phyloP scores from a whole-genome alignment of 2,113 vertebrate species.

The Bostrychus sinensis region DNA sequence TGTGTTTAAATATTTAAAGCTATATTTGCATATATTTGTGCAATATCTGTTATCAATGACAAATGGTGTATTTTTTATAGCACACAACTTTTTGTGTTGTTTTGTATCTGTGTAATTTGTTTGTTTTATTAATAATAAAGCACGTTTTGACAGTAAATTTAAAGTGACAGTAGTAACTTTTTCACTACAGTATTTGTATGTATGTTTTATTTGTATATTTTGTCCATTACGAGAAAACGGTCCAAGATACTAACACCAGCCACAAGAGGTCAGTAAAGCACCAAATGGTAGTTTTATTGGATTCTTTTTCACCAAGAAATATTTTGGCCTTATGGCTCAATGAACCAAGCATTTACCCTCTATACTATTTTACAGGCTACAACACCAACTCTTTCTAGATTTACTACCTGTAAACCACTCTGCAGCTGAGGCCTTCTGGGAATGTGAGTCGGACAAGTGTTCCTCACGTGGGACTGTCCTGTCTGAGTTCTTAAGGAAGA shows the following conservation, averaged over 20 bases:
- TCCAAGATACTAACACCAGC: no score
- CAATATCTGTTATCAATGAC: neutral
- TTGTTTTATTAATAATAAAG: neutral
- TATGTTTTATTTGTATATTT: no score
- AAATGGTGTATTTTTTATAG: neutral
- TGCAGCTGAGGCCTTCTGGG: neutral
- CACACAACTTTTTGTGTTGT: neutral
- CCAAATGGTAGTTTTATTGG: no score
- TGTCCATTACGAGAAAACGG: no score
- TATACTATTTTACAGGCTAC: no score
- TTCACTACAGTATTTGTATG: no score
- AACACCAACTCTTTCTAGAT: no score
- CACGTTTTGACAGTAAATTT: neutral
- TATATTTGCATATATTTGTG: constrained; percentile 20
- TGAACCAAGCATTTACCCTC: no score
- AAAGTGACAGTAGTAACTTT: no score
- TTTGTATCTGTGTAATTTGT: neutral
- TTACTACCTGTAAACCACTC: neutral
- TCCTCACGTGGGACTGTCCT: neutral
- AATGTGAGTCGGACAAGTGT: neutral
- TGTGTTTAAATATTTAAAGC: neutral
- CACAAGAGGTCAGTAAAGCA: no score
- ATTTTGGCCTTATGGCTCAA: no score
- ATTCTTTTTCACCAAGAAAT: no score
- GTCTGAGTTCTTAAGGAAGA: neutral